Base-by-base conservation (phyloP, 2,113 vertebrate species). In the Heterocephalus glaber region DNA sequence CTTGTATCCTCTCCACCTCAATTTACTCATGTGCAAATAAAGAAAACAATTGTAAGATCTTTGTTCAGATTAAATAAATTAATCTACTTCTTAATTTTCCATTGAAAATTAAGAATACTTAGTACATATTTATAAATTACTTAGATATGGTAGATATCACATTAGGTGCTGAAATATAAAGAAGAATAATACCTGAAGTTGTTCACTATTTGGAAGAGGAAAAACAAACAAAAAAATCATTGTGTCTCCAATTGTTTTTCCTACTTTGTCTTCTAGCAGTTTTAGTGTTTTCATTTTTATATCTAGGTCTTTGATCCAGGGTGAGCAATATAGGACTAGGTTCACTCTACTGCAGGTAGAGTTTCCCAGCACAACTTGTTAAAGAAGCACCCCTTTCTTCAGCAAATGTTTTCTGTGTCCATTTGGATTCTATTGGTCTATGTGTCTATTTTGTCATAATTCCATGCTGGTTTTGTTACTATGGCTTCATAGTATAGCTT, bases 91-190 rank as follows among this genome's bases (percentile, higher is more conserved):
- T 95, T 90, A 81, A 88, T 6, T 77, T 77, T 90, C 52, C 30
- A 58, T 3, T 70, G 54, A 35, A 85, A 96, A 58, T 35, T 88
- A 94, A 93, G 80, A 93, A 81, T 76, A 79, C 35, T 94, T 83
- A 70, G 77, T 66, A 63, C 1, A 47, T 0, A 38, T 61, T 90
- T 82, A 74, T 49, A 80, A 89, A 70, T 89, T 79, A 66, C 2
- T 49, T 77, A 49, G 8, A 35, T 79, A 47, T 38, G 33, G 44
- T 54, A 66, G 28, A 66, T 60, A 95, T n/a, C 16, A 30, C 65
- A 56, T n/a, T 56, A 80, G 5, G 14, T 81, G 41, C 11, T 90
- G 3, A 70, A 84, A 90, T 84, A 33, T 7, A 83, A 84, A 84
- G 41, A 89, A 54, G 30, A 94, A 35, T 88, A 56, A 66, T 38